These are phyloP conservation scores for Eurypyga helias DNA, from an alignment of 2,113 vertebrate genomes.

Conservation along the genomic window DNA sequence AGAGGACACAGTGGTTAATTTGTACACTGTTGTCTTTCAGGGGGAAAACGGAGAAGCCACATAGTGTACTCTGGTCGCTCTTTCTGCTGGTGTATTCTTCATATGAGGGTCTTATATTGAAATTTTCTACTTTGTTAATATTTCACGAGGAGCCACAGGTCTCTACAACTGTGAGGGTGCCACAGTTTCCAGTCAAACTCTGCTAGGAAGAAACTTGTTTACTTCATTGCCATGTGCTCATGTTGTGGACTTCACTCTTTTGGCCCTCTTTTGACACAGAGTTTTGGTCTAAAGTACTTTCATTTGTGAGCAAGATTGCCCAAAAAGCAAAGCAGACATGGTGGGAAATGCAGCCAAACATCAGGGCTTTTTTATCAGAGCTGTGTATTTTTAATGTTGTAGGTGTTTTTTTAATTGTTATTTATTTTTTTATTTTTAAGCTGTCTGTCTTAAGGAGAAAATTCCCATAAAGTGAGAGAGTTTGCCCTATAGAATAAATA, in stretches of 20 bases:
- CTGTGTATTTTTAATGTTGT: not conserved
- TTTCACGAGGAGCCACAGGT: slow-evolving; percentile 10
- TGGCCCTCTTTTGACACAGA: not conserved
- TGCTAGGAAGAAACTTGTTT: slow-evolving; percentile 32
- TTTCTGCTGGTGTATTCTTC: not conserved
- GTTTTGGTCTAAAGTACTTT: not conserved
- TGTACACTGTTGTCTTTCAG: not conserved
- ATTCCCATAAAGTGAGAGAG: not conserved
- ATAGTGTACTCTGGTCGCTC: not conserved
- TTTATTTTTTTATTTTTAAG: not conserved
- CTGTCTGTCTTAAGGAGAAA: not conserved
- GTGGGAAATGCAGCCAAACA: not conserved
- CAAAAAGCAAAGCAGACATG: not conserved
- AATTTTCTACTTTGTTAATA: slow-evolving; percentile 38
- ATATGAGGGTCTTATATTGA: not conserved
- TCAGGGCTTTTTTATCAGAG: not conserved
- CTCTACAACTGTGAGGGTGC: slow-evolving; percentile 1
- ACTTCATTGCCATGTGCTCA: not conserved
- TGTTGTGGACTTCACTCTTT: not conserved
- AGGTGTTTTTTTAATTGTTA: not conserved
- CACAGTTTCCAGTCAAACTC: slow-evolving; percentile 20
- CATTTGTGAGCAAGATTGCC: not conserved
- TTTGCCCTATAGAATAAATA: slow-evolving; percentile 29
- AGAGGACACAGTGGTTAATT: not conserved
- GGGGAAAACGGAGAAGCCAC: not conserved